These are phyloP conservation scores for Globia sparganii DNA, from an alignment of 2,888 invertebrate species.

Conservation along the genomic window DNA sequence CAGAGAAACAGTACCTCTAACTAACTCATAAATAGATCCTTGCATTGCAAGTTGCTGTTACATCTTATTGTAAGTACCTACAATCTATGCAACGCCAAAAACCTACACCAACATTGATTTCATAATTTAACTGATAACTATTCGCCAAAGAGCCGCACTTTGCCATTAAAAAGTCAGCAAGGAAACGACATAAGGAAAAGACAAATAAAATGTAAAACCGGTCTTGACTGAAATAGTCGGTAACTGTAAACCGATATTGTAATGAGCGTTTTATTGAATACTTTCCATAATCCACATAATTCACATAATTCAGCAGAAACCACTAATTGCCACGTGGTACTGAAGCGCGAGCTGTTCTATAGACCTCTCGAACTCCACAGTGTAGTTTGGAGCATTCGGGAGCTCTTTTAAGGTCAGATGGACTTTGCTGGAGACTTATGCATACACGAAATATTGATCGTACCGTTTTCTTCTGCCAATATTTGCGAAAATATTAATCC, in stretches of 20 bases:
- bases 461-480: neutral
- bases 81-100: neutral
- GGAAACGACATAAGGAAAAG: neutral
- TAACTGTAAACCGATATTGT: neutral
- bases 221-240: neutral
- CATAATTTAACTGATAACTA: neutral
- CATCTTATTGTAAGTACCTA: neutral
- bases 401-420: neutral
- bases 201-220: neutral
- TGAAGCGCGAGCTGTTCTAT: conserved; percentile 9
- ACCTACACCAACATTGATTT: neutral
- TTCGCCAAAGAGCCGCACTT: too few relatives aligned
- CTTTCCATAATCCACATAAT: neutral
- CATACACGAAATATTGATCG: neutral
- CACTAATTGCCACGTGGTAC: conserved; percentile 34
- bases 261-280: neutral
- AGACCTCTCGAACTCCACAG: conserved; percentile 6
- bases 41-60: neutral
- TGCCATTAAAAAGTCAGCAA: neutral
- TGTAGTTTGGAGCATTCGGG: conserved; percentile 6
- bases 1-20: neutral
- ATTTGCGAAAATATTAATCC: neutral
- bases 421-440: neutral
- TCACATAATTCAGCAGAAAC: too few relatives aligned
- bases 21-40: neutral